Base-by-base conservation (phyloP, 2,113 vertebrate genomes). In the Thinocorus orbignyianus region DNA sequence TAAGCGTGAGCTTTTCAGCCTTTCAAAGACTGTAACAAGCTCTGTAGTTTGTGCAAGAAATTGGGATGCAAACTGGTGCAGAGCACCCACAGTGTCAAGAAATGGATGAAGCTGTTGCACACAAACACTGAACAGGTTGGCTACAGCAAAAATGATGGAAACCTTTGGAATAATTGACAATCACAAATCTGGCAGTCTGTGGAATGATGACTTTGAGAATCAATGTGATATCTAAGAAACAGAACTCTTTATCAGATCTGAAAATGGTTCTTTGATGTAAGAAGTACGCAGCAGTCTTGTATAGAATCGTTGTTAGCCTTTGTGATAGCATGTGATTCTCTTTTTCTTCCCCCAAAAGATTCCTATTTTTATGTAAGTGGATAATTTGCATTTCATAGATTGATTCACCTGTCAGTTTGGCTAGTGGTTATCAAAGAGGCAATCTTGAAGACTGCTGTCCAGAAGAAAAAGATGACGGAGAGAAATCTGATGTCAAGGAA, bases 321-420 rank as follows among this genome's bases (percentile, higher is more conserved):
- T 82, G 48, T 79, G 62, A 54, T 52, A 62, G 8, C 23, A 26
- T 17, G 11, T 82, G 25, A 57, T 80, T 80, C 15, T 44, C 7
- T 48, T 71, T 42, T 71, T 46, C 14, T 80, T 64, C 15, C n/a
- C 5, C 20, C 3, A 7, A 39, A 58, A n/a, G 18, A 33, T 39
- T 39, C 10, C 11, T 86, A 8, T n/a, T 72, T 88, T 83, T 79
- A 37, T 64, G 15, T 37, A 82, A 91, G 28, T 17, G 72, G 23
- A 46, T 60, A 68, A 76, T 88, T 95, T 93, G 13, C 30, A 68
- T 96, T 91, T 91, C 68, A 52, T 70, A 98, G 98, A 66, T 96
- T 92, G 96, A 92, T 58, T 91, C 77, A 61, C 31, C 48, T 64
- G 26, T 81, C 71, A 90, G 31, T 73, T 88, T 96, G 86, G 60